Base-by-base conservation (phyloP, 1,140 invertebrate genomes). In the Calycopis cecrops region DNA sequence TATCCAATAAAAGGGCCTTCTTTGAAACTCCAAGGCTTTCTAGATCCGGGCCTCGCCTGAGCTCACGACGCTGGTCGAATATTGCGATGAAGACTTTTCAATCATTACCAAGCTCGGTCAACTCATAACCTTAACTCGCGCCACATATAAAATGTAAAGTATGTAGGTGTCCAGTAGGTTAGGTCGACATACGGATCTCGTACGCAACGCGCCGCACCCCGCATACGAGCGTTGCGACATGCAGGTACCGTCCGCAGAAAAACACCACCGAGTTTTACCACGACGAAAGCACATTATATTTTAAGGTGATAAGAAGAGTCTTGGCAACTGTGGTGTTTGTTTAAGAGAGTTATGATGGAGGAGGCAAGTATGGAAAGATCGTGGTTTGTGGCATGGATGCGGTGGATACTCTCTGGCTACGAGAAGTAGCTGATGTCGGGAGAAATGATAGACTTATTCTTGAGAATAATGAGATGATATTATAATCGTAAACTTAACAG, bases 131-230 rank as follows among this genome's bases (percentile, higher is more conserved):
- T 10, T n/a, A 37, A n/a, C n/a, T 9, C 9, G 11, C 9, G 35
- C 35, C 11, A 11, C 11, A 12, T 40, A 28, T 21, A 9, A 52
- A 40, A 40, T 40, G 49, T 35, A 42, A 58, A 55, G 49, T 68
- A 60, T 47, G 18, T 35, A 52, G 48, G 58, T 44, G 40, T 37
- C 35, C n/a, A 9, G 11, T 37, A 16, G 7, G 12, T 65, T 62
- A 64, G 69, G 67, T 66, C 62, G 61, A 60, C 52, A 66, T 42
- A 62, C 72, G 72, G 69, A 72, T 67, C 67, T 69, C 57, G 50
- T 60, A 67, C 70, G 67, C 66, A 65, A 68, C 58, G 58, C 51
- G 48, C 40, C 54, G 54, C 59, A 66, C 71, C 65, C 69, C 65
- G 64, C 69, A 63, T 56, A 66, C 65, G 55, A 28, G 14, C 9